These are phyloP conservation scores for Drosophila pseudoobscura DNA, from an alignment of 1,140 invertebrate species.

Conservation along the genomic window DNA sequence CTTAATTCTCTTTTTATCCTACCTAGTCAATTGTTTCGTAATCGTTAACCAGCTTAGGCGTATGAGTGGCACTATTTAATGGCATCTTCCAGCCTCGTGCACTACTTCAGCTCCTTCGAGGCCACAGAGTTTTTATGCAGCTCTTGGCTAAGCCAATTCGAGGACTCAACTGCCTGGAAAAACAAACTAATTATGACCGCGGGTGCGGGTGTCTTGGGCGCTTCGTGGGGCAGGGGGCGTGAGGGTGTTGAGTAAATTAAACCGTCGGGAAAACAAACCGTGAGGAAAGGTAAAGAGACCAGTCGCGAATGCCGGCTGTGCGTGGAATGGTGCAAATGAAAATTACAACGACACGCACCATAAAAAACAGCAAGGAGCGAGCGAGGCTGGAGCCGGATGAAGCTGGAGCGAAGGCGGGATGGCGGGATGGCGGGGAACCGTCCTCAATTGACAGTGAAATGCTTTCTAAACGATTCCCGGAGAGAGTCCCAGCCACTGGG, in stretches of 20 bases:
- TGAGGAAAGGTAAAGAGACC: slow-evolving; percentile 49
- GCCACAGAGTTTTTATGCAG: slow-evolving; percentile 54
- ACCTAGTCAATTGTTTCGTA: slow-evolving; percentile 8
- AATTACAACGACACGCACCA: slow-evolving; percentile 60
- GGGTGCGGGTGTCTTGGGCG: slow-evolving; percentile 40
- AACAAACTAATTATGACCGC: slow-evolving; percentile 81
- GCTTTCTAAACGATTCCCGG: slow-evolving; percentile 64
- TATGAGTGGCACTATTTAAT: slow-evolving; percentile 67
- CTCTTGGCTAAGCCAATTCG: slow-evolving; percentile 61
- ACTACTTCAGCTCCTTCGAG: slow-evolving; percentile 23
- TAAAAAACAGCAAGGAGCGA: slow-evolving; percentile 32
- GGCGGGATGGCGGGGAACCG: slow-evolving; percentile 25
- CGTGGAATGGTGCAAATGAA: slow-evolving; percentile 41
- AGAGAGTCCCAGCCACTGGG: background rate
- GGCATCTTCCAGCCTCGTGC: slow-evolving; percentile 15
- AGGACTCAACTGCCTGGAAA: slow-evolving; percentile 74
- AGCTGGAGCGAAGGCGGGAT: slow-evolving; percentile 14
- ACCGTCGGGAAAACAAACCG: slow-evolving; percentile 63
- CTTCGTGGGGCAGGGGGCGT: slow-evolving; percentile 12
- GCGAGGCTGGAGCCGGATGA: slow-evolving; percentile 2
- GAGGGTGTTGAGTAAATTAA: slow-evolving; percentile 70
- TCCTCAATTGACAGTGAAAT: slow-evolving; percentile 77
- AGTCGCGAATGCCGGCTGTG: background rate
- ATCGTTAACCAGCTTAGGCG: slow-evolving; percentile 35
- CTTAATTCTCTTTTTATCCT: background rate